Conservation (phyloP, 2,888 invertebrate species). For the Proisotoma minuta region DNA sequence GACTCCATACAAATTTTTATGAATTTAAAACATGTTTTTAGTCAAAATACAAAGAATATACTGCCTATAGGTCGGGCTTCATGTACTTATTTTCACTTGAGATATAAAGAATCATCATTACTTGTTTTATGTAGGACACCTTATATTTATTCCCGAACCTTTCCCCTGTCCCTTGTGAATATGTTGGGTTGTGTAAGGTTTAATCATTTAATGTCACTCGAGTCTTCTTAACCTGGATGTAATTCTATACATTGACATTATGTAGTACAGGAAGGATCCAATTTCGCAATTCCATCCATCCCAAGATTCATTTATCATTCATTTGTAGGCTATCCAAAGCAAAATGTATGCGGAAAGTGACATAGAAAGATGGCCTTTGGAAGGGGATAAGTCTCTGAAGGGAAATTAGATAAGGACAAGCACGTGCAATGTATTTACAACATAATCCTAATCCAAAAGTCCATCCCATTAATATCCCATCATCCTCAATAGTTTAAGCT, state of each 20-base stretch:
- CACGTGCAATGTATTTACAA: background rate
- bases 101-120: background rate
- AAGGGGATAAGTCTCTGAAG: background rate
- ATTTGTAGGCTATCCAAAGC: background rate
- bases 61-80: too few species aligned
- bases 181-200: too few species aligned
- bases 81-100: too few species aligned
- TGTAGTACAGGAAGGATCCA: background rate
- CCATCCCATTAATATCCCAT: too few species aligned
- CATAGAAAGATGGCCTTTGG: background rate
- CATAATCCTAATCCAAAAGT: background rate
- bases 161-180: background rate
- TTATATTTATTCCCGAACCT: background rate
- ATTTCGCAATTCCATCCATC: too few species aligned
- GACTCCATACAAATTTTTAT: too few species aligned
- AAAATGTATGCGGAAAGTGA: background rate
- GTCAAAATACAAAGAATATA: too few species aligned
- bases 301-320: conserved; percentile 1
- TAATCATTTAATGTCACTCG: too few species aligned
- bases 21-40: too few species aligned
- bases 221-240: too few species aligned
- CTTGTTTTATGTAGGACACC: background rate
- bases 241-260: conserved; percentile 1
- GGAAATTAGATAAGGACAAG: conserved; percentile 2
- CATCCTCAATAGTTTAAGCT: too few species aligned